Percentiles rank a stretch among this genome's conserved stretches.
phyloP scores from a whole-genome alignment of 2,797 vertebrate species.

The Pangasius larnaudii region DNA sequence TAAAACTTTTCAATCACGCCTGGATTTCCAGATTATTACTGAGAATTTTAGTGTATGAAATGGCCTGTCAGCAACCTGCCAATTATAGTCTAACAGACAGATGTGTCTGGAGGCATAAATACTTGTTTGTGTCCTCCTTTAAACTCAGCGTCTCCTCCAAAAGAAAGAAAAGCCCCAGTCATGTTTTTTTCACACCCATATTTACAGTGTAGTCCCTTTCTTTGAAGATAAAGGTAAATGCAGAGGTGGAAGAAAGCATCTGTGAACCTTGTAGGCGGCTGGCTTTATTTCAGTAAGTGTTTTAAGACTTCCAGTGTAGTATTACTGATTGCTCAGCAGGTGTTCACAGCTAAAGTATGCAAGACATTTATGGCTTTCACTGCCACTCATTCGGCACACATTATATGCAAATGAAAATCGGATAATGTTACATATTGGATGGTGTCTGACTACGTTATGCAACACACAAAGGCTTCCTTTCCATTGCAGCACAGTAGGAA shows the following conservation, averaged over 20 bases:
- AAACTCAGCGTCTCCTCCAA: not conserved
- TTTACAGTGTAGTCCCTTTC: not conserved
- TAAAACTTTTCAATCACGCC: not conserved
- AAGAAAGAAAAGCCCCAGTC: not conserved
- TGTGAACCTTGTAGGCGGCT: constrained; percentile 26
- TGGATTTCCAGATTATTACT: not conserved
- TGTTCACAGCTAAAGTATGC: constrained; percentile 44
- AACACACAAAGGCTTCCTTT: not conserved
- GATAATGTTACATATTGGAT: not conserved
- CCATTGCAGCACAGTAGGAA: not conserved
- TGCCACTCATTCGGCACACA: not conserved
- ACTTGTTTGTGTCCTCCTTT: not conserved
- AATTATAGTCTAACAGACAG: not conserved
- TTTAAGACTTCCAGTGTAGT: constrained; percentile 17
- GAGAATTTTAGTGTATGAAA: not conserved
- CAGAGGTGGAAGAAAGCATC: not conserved
- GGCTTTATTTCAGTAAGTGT: constrained; percentile 30
- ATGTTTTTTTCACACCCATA: constrained; percentile 4
- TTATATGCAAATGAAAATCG: not conserved
- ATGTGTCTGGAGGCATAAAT: not conserved
- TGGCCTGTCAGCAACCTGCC: not conserved
- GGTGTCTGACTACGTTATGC: not conserved
- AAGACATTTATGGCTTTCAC: constrained; percentile 36
- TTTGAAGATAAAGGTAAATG: constrained; percentile 13
- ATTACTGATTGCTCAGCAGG: constrained; percentile 42